phyloP scores from a whole-genome alignment of 2,113 vertebrate species.

The Otus sunia region DNA sequence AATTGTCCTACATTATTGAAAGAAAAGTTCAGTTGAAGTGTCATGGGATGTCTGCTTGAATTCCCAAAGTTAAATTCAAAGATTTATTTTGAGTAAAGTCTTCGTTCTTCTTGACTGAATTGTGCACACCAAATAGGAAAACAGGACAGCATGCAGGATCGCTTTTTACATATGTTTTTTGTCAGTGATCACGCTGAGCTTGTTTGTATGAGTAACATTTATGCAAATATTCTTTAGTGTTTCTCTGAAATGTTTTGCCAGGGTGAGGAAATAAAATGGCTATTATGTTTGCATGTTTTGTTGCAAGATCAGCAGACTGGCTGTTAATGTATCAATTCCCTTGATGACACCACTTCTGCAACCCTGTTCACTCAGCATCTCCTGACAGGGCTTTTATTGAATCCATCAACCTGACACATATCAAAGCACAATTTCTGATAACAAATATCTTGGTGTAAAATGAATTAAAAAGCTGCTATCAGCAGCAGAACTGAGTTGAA shows the following conservation, averaged over 20 bases:
- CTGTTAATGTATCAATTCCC: slow-evolving; percentile 43
- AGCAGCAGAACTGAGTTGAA: neutral
- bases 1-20: neutral
- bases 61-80: neutral
- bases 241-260: slow-evolving; percentile 8
- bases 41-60: neutral
- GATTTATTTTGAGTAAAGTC: neutral
- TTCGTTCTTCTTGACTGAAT: neutral
- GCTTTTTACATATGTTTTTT: neutral
- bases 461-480: slow-evolving; percentile 45
- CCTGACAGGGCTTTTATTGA: slow-evolving; percentile 52
- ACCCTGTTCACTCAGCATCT: neutral
- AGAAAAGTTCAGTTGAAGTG: neutral
- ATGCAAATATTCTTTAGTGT: neutral
- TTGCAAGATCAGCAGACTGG: slow-evolving; percentile 15
- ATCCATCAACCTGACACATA: slow-evolving; percentile 63
- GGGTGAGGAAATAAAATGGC: neutral
- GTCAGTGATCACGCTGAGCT: neutral
- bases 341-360: neutral
- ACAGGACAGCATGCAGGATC: neutral
- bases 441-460: slow-evolving; percentile 59
- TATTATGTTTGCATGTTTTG: slow-evolving; percentile 9
- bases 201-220: neutral
- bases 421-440: slow-evolving; percentile 55
- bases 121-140: neutral